Evolutionary conservation across 2,797 vertebrate species (phyloP), one percentile per base, ranked within the genome.

Genomic region (Otus scops): DNA sequence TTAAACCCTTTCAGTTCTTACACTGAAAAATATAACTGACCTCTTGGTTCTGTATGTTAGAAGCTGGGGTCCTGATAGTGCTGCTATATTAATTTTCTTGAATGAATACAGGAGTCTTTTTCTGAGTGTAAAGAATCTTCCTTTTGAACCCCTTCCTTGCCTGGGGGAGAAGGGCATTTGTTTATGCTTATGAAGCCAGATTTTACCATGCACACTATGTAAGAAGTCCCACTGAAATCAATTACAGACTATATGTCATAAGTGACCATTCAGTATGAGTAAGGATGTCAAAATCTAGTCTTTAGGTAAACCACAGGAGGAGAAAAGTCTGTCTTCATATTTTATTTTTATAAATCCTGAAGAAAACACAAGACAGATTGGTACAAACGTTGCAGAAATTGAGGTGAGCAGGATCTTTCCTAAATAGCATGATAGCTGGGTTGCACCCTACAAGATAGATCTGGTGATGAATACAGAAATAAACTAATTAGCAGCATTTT

Each of bases 211-310:
- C 12, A 4, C 4, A 9, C 22, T 76, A 48, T 16, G 20, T 63
- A 73, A 92, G 57, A 91, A 92, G 51, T 95, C 85, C 91, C 93
- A 89, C 39, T 95, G 90, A 92, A 96, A 95, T 94, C 82, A 95
- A 41, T 97, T 94, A 93, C 73, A 90, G 64, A 92, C 59, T 82
- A 24, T 28, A 61, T 71, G 60, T 93, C 53, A n/a, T 75, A 89
- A 93, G 24, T 94, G 85, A 86, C 85, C 75, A 26, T 71, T 93
- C 45, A 41, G 51, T 69, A 32, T n/a, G 54, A 82, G 56, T 51
- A 78, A 86, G 48, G 76, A 68, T 74, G 54, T 57, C 57, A 92
- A 92, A 78, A 84, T 91, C 59, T 75, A 43, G 11, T 88, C 53
- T 87, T 80, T 27, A 65, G 56, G 68, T 81, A 93, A 87, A 70